Evolutionary conservation across 2,888 invertebrate genomes (phyloP).

Genomic region (Nymphalis c-album): DNA sequence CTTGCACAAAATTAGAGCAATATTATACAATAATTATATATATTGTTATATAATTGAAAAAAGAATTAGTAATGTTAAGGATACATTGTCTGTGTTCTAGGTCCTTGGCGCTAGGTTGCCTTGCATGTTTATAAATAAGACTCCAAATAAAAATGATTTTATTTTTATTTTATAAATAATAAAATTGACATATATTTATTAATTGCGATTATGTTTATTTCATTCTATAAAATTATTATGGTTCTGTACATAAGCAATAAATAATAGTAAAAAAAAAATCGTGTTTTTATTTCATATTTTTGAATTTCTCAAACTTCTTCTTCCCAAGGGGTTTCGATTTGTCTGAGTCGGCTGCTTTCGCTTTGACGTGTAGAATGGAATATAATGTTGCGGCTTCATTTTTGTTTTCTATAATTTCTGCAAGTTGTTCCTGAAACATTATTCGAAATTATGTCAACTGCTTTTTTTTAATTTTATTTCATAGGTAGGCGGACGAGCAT

Average conservation of each 20-base stretch:
- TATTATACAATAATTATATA: conserved; percentile 4
- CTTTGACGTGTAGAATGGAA: conserved; percentile 86
- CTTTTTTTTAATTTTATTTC: no score
- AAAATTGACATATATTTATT: conserved; percentile 7
- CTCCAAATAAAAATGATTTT: conserved; percentile 5
- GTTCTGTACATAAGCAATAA: conserved; percentile 31
- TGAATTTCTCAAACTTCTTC: conserved; percentile 63
- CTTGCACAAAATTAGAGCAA: conserved; percentile 16
- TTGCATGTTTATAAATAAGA: conserved; percentile 9
- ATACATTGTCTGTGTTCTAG: conserved; percentile 41
- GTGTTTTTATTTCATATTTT: conserved; percentile 53
- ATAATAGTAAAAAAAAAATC: conserved; percentile 25
- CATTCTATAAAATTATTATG: neutral
- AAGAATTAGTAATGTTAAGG: conserved; percentile 22
- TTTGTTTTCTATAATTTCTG: conserved; percentile 86
- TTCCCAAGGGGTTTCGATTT: conserved; percentile 64
- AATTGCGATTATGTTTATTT: conserved; percentile 8
- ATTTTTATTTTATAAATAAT: neutral
- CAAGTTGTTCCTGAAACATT: conserved; percentile 83
- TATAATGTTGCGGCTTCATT: conserved; percentile 85
- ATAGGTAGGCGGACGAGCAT: no score
- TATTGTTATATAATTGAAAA: neutral
- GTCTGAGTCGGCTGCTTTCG: conserved; percentile 76
- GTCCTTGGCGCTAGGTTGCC: conserved; percentile 42
- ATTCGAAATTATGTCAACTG: no score